Evolutionary conservation across 2,797 vertebrate genomes (phyloP), one percentile per base, ranked within the genome.

Genomic region (Bradypus variegatus): DNA sequence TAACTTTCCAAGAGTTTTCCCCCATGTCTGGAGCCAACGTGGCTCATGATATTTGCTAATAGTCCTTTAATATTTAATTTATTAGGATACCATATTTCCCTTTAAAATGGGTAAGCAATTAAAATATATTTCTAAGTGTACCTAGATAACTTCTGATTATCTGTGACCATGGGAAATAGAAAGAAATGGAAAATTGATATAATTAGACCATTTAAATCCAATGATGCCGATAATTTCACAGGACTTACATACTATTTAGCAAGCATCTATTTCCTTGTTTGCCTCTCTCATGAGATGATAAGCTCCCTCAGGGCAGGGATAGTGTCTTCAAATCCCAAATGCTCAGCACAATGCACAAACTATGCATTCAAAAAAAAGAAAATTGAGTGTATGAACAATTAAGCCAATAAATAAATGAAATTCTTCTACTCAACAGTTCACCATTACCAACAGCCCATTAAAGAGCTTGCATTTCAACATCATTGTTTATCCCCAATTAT

Each of bases 1-100:
- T 23, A 80, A 60, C 81, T 84, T 67, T 55, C 62, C 73, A 89
- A 81, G 82, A 55, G 36, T 65, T 83, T 79, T n/a, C 70, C 29
- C 15, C 27, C 23, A 8, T 7, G 14, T 31, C 80, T 27, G 45
- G 19, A 69, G 67, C 45, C 76, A 75, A 55, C 21, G 23, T 5
- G 6, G 41, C 8, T 41, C 70, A 11, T 6, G 4, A 8, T 11
- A 38, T 60, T 27, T 75, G 45, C 33, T 36, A 8, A 6, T 2
- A 70, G 67, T 13, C n/a, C 60, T 77, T 69, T 33, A 21, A 38
- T 9, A n/a, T 23, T 41, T 55, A 33, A 36, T 65, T 89, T 60
- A 53, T 6, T 14, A 10, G 38, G 38, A 86, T n/a, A 21, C 1
- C 62, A 25, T 1, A 21, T 41, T 58, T 58, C 64, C 64, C 77